Conservation (phyloP, 2,797 vertebrate species). For the Morelia viridis region DNA sequence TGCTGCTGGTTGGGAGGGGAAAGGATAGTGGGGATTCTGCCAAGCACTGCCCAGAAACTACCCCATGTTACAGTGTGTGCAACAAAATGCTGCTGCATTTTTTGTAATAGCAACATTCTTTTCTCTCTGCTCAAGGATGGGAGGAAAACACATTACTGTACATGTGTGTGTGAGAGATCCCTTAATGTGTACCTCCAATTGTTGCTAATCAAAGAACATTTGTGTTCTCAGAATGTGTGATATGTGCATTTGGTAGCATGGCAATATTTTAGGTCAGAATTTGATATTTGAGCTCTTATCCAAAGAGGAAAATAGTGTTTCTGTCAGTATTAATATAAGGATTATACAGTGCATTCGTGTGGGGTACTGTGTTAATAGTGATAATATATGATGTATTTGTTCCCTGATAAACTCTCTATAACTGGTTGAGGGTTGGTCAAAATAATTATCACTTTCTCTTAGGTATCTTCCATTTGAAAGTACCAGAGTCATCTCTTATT, state of each 20-base stretch:
- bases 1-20: background rate
- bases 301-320: background rate
- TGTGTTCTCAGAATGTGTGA: background rate
- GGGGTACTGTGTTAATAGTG: background rate
- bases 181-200: background rate
- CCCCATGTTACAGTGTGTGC: background rate
- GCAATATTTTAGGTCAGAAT: background rate
- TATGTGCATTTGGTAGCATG: background rate
- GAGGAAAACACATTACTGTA: background rate
- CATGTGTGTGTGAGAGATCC: background rate
- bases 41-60: background rate
- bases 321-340: background rate
- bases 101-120: background rate
- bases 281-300: background rate
- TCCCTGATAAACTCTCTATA: background rate
- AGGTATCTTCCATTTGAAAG: constrained; percentile 96
- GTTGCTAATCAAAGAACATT: background rate
- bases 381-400: background rate
- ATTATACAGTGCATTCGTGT: background rate
- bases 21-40: background rate
- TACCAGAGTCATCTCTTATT: constrained; percentile 89
- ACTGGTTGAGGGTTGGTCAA: background rate
- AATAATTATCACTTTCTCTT: constrained; percentile 51
- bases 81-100: background rate
- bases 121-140: background rate